Evolutionary conservation across 2,797 vertebrate species (phyloP), one percentile per base, ranked within the genome.

Genomic region (Meriones psammophilus): DNA sequence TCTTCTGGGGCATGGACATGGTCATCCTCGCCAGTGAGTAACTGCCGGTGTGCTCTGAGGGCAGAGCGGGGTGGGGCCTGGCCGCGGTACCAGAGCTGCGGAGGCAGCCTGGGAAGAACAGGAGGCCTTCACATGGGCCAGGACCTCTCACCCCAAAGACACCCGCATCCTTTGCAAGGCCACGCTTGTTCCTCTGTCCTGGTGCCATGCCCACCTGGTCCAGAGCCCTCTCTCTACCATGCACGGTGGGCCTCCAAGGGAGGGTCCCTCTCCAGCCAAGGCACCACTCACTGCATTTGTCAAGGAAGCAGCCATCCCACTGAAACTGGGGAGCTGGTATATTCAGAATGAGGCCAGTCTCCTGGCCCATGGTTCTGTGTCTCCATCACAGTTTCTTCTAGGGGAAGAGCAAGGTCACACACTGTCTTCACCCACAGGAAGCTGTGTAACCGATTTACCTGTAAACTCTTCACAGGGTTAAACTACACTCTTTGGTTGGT

Each of bases 1-100:
- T 99, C 99, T 99, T 99, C 97, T 99, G 99, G 99, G 99, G 99
- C 77, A 99, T 99, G 99, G 99, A 99, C 98, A 99, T 99, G 99
- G 99, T 99, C 98, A 99, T 99, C 97, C 99, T 99, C 0, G 99
- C 99, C 98, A 99, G 99, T 99, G 98, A 99, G 99, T 99, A 97
- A 86, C 62, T 7, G 6, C 5, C 0, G 5, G 13, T 36, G 15
- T 78, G 39, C 42, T 64, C 80, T 64, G 58, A 46, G 73, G 58
- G 73, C 26, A 22, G 8, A 62, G 87, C 0, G 4, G 60, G 74
- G 39, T 15, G 30, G 73, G 28, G 30, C 30, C 18, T 89, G 58
- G 28, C 36, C 17, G 4, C 22, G 54, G 9, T 42, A 71, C 17
- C 26, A 42, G 71, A 76, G 9, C 24, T 88, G 9, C 14, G 73